Conservation (phyloP, 2,888 invertebrate genomes). For the Syritta pipiens region DNA sequence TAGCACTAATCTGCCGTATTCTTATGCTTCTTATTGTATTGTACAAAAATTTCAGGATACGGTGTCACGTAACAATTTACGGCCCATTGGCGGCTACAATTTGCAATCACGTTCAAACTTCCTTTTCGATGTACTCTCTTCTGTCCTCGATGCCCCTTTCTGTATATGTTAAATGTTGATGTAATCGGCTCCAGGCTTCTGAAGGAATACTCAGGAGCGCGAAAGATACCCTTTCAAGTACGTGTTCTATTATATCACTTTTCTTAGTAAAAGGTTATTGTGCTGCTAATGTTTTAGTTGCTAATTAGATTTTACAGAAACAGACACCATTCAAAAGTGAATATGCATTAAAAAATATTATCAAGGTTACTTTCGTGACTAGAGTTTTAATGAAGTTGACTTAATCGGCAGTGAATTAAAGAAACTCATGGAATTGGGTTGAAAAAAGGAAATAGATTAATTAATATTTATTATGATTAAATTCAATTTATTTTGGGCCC, state of each 20-base stretch:
- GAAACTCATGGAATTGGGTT: too few relatives aligned
- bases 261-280: constrained; percentile 41
- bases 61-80: constrained; percentile 78
- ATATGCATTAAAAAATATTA: constrained; percentile 54
- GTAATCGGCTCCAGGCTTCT: constrained; percentile 17
- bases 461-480: too few relatives aligned
- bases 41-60: constrained; percentile 21
- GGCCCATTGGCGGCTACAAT: constrained; percentile 79
- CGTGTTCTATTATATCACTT: constrained; percentile 57
- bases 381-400: constrained; percentile 31
- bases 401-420: constrained; percentile 21
- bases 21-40: constrained; percentile 6
- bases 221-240: constrained; percentile 42
- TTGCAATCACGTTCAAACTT: constrained; percentile 77
- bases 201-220: constrained; percentile 11
- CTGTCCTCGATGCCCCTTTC: constrained; percentile 16
- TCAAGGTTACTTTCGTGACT: constrained; percentile 27
- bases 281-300: constrained; percentile 65
- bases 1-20: constrained; percentile 41
- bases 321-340: constrained; percentile 56
- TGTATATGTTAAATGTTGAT: constrained; percentile 38
- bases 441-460: too few relatives aligned
- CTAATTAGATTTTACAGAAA: constrained; percentile 54
- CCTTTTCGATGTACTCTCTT: constrained; percentile 51
- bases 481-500: too few relatives aligned